Conservation (phyloP, 1,140 invertebrate species). For the Neuroterus valhalla region DNA sequence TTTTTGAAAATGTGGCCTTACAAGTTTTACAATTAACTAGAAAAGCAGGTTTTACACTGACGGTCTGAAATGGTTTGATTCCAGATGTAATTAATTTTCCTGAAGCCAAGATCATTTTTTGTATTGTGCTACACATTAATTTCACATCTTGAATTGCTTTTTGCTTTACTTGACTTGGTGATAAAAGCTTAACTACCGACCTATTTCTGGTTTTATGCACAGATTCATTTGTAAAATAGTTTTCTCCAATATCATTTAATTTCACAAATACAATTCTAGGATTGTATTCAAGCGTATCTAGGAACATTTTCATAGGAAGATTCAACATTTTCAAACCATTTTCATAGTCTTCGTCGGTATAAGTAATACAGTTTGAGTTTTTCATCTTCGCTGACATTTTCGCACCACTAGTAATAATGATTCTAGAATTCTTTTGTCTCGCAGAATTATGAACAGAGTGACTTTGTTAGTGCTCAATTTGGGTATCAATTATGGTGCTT, state of each 20-base stretch:
- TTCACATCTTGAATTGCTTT: neutral
- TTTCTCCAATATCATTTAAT: neutral
- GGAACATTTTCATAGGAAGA: conserved; percentile 1
- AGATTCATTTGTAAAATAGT: neutral
- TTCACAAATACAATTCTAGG: neutral
- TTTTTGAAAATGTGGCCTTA: neutral
- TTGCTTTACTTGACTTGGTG: neutral
- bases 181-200: neutral
- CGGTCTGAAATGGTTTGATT: neutral
- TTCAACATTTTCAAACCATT: neutral
- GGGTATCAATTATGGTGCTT: too few species aligned
- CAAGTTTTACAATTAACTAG: neutral
- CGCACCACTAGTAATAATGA: too few species aligned
- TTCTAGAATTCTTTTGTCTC: too few species aligned
- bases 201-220: neutral
- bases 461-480: too few species aligned
- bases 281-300: neutral
- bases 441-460: too few species aligned
- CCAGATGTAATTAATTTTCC: conserved; percentile 7
- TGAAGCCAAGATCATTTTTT: neutral
- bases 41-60: neutral
- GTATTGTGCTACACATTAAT: neutral
- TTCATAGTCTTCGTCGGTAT: neutral
- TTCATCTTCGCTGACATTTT: neutral
- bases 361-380: neutral